Conservation (phyloP, 2,888 invertebrate genomes). For the Argyresthia albistria region DNA sequence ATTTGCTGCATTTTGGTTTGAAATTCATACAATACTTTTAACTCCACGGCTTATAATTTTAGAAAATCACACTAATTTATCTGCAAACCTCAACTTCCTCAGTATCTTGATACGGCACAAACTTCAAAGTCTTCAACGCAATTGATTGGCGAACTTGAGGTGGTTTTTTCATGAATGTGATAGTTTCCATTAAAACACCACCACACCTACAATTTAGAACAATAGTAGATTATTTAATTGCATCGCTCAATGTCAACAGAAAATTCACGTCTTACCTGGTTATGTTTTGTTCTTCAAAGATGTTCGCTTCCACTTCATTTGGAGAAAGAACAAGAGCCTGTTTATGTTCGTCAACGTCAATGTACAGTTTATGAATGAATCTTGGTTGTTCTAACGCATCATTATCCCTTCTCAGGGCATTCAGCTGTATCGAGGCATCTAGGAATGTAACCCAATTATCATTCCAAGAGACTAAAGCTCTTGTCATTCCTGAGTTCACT, state of each 20-base stretch:
- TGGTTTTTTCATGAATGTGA: conserved; percentile 12
- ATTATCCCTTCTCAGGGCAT: conserved; percentile 32
- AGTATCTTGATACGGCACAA: conserved; percentile 14
- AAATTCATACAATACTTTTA: neutral
- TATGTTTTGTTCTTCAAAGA: neutral
- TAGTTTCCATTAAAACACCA: conserved; percentile 14
- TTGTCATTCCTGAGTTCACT: conserved; percentile 5
- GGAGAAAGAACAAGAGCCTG: neutral
- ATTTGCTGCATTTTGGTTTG: no score
- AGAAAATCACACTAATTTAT: neutral
- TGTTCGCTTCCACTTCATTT: conserved; percentile 1
- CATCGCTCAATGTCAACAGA: neutral
- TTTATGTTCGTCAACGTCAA: conserved; percentile 1
- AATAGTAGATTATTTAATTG: neutral
- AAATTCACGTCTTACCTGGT: neutral
- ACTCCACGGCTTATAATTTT: neutral
- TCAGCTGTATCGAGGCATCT: conserved; percentile 83
- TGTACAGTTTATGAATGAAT: neutral
- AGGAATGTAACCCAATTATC: conserved; percentile 82
- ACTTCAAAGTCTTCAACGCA: conserved; percentile 11
- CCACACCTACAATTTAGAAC: conserved; percentile 15
- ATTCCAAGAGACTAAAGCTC: conserved; percentile 63
- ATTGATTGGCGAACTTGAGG: conserved; percentile 4
- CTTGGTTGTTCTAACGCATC: conserved; percentile 74
- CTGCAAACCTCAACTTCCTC: conserved; percentile 11